Evolutionary conservation across 2,888 invertebrate genomes (phyloP), one percentile per base, ranked within the genome.

Genomic region (Ischnura elegans): DNA sequence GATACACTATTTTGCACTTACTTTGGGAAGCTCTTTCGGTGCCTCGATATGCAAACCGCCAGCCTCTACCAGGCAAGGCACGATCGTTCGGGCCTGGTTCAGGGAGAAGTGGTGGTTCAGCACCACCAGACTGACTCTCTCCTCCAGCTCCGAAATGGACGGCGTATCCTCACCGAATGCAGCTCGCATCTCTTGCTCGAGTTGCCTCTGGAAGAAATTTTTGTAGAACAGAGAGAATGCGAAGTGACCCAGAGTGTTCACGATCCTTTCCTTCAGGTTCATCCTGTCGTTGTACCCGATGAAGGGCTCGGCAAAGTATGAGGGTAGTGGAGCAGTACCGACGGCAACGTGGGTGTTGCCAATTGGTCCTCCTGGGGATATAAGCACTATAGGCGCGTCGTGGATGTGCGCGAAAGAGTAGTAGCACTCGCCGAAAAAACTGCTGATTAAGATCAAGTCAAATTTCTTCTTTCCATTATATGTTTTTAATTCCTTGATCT

Each of bases 391-490:
- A 0, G 96, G 96, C 6, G 96, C 95, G 43, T 96, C 95, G 94
- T 96, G 96, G 95, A 96, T 96, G 94, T 96, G 95, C 0, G 96
- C 96, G 21, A 97, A 94, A 16, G 96, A 96, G 93, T 94, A 95
- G 0, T 96, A 94, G 13, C 96, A 96, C 94, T 97, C 97, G 94
- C 96, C 96, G 46, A 96, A 95, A 94, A 96, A 96, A 85, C 96
- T 95, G 94, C 97, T 97, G 0, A 96, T 95, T 13, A 97, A 96
- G 3, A 97, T 96, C 21, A 97, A 94, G 94, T 97, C 97, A 93
- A 96, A 96, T n/a, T 95, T 95, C 93, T 96, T 95, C 66, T n/a
- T 29, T 0, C n/a, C 90, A 16, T 94, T 43, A 13, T 5, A 10
- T 42, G 16, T 93, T 2, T 94, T 86, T 19, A 95, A 29, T 8